Conservation (phyloP, 2,113 vertebrate genomes). For the Ophiodon elongatus region DNA sequence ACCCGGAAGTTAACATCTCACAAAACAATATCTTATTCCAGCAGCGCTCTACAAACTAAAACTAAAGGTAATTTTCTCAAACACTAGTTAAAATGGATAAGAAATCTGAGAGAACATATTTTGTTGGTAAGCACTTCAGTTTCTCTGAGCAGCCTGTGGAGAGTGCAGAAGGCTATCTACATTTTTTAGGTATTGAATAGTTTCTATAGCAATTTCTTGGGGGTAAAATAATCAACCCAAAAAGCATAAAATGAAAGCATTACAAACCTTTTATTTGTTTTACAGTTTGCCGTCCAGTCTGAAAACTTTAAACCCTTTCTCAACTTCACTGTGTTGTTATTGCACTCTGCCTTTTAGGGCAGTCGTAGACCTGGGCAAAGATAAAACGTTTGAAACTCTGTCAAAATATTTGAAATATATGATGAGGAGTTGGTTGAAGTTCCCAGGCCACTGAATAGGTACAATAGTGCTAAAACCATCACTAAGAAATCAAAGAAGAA, state of each 20-base stretch:
- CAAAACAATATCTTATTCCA: not conserved
- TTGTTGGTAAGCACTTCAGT: not conserved
- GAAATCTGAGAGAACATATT: not conserved
- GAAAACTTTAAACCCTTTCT: not conserved
- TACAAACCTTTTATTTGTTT: not conserved
- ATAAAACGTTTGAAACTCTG: conserved; percentile 8
- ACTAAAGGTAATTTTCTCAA: not conserved
- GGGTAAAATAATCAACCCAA: not conserved
- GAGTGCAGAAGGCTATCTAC: not conserved
- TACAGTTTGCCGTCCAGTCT: not conserved
- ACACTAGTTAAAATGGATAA: not conserved
- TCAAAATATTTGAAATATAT: conserved; percentile 11
- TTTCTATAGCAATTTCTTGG: not conserved
- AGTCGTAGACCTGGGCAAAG: conserved; percentile 27
- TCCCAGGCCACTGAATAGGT: conserved; percentile 4
- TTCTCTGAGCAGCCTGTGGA: no score
- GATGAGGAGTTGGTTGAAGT: not conserved
- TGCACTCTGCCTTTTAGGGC: conserved; percentile 5
- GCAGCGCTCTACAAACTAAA: not conserved
- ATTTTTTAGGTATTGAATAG: not conserved
- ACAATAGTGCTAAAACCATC: not conserved
- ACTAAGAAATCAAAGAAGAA: conserved; percentile 5
- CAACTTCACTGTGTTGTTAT: not conserved
- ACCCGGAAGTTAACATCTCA: not conserved
- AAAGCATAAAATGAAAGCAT: not conserved